Conservation (phyloP, 2,113 vertebrate species). For the Galemys pyrenaicus region DNA sequence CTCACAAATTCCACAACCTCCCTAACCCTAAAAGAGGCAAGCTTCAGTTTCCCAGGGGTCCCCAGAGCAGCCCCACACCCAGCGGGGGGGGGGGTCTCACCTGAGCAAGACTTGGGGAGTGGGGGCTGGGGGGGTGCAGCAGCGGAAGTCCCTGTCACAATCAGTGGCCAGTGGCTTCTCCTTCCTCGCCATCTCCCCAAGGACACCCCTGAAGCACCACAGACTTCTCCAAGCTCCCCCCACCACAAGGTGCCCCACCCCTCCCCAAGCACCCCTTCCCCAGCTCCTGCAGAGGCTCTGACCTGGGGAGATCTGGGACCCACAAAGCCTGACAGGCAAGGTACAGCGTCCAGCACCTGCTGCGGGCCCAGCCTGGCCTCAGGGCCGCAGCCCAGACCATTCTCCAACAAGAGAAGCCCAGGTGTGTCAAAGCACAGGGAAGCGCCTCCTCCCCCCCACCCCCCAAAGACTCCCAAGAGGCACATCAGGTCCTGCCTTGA, state of each 20-base stretch:
- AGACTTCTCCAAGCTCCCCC: neutral
- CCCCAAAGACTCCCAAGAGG: neutral
- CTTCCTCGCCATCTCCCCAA: neutral
- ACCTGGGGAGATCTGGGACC: neutral
- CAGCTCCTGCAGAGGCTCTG: neutral
- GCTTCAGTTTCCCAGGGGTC: neutral
- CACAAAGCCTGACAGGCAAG: neutral
- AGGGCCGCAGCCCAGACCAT: neutral
- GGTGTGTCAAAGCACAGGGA: no score
- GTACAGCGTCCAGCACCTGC: neutral
- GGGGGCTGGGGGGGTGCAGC: no score
- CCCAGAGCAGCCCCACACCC: neutral
- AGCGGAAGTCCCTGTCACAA: neutral
- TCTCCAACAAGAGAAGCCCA: neutral
- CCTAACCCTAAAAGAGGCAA: neutral
- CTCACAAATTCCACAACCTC: no score
- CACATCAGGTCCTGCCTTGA: neutral
- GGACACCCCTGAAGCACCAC: neutral
- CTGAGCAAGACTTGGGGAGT: no score
- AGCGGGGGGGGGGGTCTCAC: neutral
- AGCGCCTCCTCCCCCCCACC: neutral
- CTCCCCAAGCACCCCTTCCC: neutral
- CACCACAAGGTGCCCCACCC: neutral
- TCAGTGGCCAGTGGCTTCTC: accelerated
- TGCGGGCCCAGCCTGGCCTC: neutral